Evolutionary conservation across 37 sponge, comb jelly and placozoan species (phyloP).

Genomic region (Ephydatia muelleri): DNA sequence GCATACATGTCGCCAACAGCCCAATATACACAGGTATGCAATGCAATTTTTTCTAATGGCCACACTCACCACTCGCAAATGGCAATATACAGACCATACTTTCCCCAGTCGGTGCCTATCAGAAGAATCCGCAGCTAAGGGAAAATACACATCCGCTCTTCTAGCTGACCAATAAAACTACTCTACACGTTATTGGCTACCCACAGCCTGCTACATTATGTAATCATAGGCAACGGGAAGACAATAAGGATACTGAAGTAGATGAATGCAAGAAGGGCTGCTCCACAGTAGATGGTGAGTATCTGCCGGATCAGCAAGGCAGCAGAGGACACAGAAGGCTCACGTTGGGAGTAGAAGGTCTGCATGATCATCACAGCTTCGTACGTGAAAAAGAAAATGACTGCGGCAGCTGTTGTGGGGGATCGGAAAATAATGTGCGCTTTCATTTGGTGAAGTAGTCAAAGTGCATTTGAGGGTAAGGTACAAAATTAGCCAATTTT

Average conservation of each 20-base stretch:
- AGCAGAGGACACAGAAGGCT: not conserved
- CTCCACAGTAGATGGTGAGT: constrained; percentile 19
- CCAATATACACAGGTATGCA: no score
- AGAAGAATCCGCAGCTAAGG: no score
- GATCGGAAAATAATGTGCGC: no score
- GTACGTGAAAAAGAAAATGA: constrained; percentile 42
- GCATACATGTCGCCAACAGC: not conserved
- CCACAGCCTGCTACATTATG: not conserved
- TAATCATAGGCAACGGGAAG: not conserved
- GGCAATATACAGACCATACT: constrained; percentile 56
- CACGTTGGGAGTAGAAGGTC: constrained; percentile 5
- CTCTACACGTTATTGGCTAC: not conserved
- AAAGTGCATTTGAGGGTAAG: not conserved
- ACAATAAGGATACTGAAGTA: not conserved
- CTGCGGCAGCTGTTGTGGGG: constrained; percentile 50
- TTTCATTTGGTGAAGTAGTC: not conserved
- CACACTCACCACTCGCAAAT: constrained; percentile 64
- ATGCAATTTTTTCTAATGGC: not conserved
- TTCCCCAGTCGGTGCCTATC: constrained; percentile 45
- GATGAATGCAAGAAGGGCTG: constrained; percentile 7
- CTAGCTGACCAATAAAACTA: not conserved
- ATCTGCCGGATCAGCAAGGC: not conserved
- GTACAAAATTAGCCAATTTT: no score
- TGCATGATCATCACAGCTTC: constrained; percentile 46
- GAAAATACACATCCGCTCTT: not conserved